These are phyloP conservation scores for Leptinotarsa rubiginosa DNA, from an alignment of 2,888 invertebrate genomes.

Conservation along the genomic window DNA sequence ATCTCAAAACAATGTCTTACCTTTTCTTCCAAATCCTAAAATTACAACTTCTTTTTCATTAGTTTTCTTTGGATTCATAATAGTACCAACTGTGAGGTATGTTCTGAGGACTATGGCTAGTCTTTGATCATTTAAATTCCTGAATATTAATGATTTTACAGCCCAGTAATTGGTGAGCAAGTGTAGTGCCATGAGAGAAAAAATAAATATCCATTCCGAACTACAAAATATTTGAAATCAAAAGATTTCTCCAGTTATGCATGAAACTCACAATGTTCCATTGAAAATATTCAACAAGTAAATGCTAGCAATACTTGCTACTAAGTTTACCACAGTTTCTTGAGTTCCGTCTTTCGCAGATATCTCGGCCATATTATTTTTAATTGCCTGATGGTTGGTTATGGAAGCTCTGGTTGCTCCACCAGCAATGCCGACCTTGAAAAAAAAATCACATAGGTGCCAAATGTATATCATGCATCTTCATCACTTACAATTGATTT, in stretches of 20 bases:
- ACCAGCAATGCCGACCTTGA: constrained; percentile 72
- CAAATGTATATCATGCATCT: constrained; percentile 61
- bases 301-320: constrained; percentile 85
- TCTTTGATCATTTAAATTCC: constrained; percentile 84
- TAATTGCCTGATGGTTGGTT: constrained; percentile 92
- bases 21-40: constrained; percentile 67
- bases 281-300: constrained; percentile 77
- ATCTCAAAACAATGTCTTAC: constrained; percentile 49
- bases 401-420: constrained; percentile 93
- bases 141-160: constrained; percentile 82
- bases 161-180: constrained; percentile 89
- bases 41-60: constrained; percentile 81
- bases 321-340: constrained; percentile 93
- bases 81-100: constrained; percentile 73
- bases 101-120: constrained; percentile 77
- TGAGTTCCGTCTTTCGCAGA: constrained; percentile 96
- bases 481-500: constrained; percentile 84
- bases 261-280: constrained; percentile 67
- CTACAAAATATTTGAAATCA: constrained; percentile 66
- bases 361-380: constrained; percentile 93
- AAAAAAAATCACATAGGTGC: constrained; percentile 22
- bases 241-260: neutral
- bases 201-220: constrained; percentile 79
- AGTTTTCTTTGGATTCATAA: constrained; percentile 73
- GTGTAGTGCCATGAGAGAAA: constrained; percentile 81